Conservation (phyloP, 2,888 invertebrate genomes). For the Aspidapion aeneum region DNA sequence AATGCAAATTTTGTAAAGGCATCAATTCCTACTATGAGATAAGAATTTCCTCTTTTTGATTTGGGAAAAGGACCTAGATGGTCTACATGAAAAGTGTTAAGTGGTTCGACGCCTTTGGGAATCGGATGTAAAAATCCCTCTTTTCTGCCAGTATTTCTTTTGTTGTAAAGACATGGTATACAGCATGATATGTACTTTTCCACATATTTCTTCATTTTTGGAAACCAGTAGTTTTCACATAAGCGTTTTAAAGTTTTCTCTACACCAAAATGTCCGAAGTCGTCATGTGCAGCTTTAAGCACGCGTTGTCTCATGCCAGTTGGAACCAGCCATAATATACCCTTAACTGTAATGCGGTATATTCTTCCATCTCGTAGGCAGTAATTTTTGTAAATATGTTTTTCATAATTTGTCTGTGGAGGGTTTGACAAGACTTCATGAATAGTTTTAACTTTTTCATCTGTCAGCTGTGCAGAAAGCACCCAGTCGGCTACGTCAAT, state of each 20-base stretch:
- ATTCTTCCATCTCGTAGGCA: constrained; percentile 2
- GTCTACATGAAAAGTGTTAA: constrained; percentile 16
- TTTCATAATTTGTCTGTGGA: constrained; percentile 5
- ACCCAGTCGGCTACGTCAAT: constrained; percentile 22
- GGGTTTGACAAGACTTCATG: not conserved
- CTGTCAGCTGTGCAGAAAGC: constrained; percentile 27
- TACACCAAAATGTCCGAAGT: constrained; percentile 20
- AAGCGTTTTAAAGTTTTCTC: constrained; percentile 38
- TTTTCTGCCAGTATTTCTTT: constrained; percentile 15
- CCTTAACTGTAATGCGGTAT: constrained; percentile 5
- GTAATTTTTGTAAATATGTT: constrained; percentile 13
- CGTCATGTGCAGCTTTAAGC: constrained; percentile 14
- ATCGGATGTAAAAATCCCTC: constrained; percentile 20
- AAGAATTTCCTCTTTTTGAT: constrained; percentile 4
- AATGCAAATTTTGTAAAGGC: constrained; percentile 21
- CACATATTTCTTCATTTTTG: constrained; percentile 13
- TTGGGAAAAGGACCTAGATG: constrained; percentile 9
- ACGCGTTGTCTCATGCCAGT: constrained; percentile 12
- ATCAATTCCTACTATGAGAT: constrained; percentile 12
- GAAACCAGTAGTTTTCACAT: constrained; percentile 37
- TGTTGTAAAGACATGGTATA: constrained; percentile 20
- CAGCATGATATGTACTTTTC: constrained; percentile 12
- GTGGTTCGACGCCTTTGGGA: constrained; percentile 11
- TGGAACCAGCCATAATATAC: constrained; percentile 21
- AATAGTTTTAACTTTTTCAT: constrained; percentile 20